phyloP scores from a whole-genome alignment of 92 coral and sea anemone genomes.

The Paragorgia papillata region DNA sequence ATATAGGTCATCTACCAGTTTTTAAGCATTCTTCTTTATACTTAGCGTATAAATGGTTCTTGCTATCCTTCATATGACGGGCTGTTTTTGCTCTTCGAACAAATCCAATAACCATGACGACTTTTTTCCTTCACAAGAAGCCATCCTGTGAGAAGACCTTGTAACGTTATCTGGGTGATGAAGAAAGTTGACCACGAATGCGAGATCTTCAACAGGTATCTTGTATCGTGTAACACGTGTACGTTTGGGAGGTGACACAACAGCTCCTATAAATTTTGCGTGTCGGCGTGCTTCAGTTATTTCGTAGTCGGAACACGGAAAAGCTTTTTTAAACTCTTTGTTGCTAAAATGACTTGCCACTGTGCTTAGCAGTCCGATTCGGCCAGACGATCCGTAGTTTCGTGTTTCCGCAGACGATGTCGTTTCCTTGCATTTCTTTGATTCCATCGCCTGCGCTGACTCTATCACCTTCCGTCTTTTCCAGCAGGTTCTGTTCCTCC shows the following conservation, averaged over 20 bases:
- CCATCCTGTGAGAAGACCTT: conserved; percentile 23
- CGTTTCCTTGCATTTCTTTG: neutral
- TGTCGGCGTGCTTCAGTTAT: conserved; percentile 47
- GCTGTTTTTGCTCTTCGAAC: conserved; percentile 10
- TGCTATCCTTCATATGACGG: too few relatives aligned
- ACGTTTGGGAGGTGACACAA: conserved; percentile 20
- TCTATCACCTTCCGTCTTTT: neutral
- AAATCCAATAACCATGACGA: neutral
- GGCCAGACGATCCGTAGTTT: conserved; percentile 6
- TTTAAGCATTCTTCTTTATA: too few relatives aligned
- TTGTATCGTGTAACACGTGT: conserved; percentile 36
- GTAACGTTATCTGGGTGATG: conserved; percentile 23
- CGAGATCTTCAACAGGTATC: too few relatives aligned
- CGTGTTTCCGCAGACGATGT: neutral
- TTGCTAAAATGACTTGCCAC: conserved; percentile 45
- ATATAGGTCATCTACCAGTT: too few relatives aligned
- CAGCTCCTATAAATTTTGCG: conserved; percentile 12
- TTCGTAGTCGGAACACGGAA: conserved; percentile 34
- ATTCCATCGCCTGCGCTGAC: neutral
- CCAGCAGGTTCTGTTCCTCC: too few relatives aligned
- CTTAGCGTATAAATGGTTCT: too few relatives aligned
- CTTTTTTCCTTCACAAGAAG: too few relatives aligned
- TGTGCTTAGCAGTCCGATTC: conserved; percentile 39
- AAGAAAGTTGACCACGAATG: conserved; percentile 51
- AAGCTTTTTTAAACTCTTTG: conserved; percentile 29